phyloP scores from a whole-genome alignment of 2,888 invertebrate species.

The Herminia tarsipennalis region DNA sequence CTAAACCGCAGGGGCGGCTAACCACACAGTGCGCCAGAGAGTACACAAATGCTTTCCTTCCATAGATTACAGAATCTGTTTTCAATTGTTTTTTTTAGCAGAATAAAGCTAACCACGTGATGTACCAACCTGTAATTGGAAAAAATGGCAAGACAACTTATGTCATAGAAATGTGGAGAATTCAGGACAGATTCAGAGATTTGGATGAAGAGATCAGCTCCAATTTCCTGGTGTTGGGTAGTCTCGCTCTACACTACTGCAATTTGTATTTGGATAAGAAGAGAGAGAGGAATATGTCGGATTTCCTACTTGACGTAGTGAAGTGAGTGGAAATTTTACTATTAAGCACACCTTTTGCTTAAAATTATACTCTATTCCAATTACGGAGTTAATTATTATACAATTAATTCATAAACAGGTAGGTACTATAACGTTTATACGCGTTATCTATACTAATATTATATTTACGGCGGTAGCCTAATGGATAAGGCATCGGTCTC shows the following conservation, averaged over 20 bases:
- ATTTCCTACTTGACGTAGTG: constrained; percentile 92
- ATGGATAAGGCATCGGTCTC: no score
- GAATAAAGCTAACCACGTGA: constrained; percentile 73
- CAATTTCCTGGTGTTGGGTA: constrained; percentile 89
- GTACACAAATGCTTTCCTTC: no score
- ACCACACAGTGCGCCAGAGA: no score
- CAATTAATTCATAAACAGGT: no score
- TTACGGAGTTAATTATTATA: no score
- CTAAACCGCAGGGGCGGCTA: no score
- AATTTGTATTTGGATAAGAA: constrained; percentile 89
- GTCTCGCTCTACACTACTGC: constrained; percentile 89
- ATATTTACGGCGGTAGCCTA: no score
- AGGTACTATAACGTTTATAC: no score
- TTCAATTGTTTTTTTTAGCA: constrained; percentile 32
- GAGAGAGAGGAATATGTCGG: constrained; percentile 90
- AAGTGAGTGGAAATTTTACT: constrained; percentile 86
- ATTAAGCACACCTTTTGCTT: background rate
- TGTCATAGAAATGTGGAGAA: constrained; percentile 89
- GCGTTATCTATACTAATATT: no score
- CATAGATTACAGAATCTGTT: no score
- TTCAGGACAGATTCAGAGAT: constrained; percentile 83
- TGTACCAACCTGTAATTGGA: constrained; percentile 88
- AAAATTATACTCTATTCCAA: no score
- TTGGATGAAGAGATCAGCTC: constrained; percentile 89
- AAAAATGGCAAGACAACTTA: constrained; percentile 87